These are phyloP conservation scores for Dynastes grantii DNA, from an alignment of 2,888 invertebrate genomes.

Conservation along the genomic window DNA sequence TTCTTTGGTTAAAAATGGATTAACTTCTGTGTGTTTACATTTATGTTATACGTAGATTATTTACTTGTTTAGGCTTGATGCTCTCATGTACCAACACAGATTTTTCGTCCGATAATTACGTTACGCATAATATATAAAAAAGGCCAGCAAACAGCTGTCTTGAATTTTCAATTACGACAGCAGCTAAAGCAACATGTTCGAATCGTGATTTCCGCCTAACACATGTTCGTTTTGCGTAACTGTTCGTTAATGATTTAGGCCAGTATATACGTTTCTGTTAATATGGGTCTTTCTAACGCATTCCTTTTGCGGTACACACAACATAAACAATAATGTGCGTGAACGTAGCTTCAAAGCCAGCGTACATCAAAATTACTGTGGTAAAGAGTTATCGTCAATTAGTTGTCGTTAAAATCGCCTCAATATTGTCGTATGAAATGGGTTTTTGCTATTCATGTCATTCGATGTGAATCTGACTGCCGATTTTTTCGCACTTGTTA, in stretches of 20 bases:
- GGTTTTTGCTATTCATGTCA: background rate
- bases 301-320: background rate
- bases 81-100: no score
- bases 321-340: background rate
- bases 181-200: background rate
- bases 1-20: no score
- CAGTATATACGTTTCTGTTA: background rate
- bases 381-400: constrained; percentile 12
- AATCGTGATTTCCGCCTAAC: constrained; percentile 27
- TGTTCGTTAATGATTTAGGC: constrained; percentile 25
- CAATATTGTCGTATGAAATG: background rate
- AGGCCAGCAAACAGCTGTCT: background rate
- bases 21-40: no score
- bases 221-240: constrained; percentile 28
- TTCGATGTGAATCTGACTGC: background rate
- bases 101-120: no score
- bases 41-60: no score
- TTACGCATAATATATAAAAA: no score
- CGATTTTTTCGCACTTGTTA: no score
- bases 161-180: constrained; percentile 16
- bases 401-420: background rate
- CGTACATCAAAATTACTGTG: background rate
- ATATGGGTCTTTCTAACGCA: constrained; percentile 6
- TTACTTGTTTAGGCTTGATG: no score
- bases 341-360: no score